These are phyloP conservation scores for Dysidea cf. avara DNA, from an alignment of 37 sponge, comb jelly and placozoan species.

Conservation along the genomic window DNA sequence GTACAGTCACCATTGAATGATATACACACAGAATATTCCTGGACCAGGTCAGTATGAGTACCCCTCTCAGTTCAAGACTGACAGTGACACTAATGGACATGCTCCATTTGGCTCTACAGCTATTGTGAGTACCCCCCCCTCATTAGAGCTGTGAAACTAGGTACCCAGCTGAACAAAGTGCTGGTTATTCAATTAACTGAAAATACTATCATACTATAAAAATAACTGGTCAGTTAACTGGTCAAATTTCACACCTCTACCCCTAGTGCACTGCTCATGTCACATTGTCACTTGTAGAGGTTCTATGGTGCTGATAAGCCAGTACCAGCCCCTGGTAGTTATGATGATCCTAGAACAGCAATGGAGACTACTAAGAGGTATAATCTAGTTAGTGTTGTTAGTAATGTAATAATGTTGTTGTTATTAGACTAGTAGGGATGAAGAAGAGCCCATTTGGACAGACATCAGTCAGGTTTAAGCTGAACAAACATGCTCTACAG, in stretches of 20 bases:
- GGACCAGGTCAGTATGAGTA: slow-evolving; percentile 92
- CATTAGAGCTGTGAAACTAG: too few species aligned
- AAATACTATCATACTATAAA: too few species aligned
- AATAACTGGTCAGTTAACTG: too few species aligned
- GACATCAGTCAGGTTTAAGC: slow-evolving; percentile 82
- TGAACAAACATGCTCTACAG: slow-evolving; percentile 17
- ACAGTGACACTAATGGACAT: not conserved
- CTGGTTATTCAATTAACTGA: too few species aligned
- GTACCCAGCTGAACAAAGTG: too few species aligned
- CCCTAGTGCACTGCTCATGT: not conserved
- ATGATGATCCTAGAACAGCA: slow-evolving; percentile 86
- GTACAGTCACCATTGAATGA: not conserved
- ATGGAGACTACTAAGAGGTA: slow-evolving; percentile 64
- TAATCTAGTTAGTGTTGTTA: not conserved
- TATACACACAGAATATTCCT: slow-evolving; percentile 57
- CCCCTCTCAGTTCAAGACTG: slow-evolving; percentile 57
- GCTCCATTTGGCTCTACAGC: slow-evolving; percentile 85
- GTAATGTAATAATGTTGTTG: not conserved
- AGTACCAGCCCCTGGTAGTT: slow-evolving; percentile 82
- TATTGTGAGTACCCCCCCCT: too few species aligned
- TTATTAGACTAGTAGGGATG: slow-evolving; percentile 50
- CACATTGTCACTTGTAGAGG: slow-evolving; percentile 55
- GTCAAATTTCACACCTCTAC: not conserved
- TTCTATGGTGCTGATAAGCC: slow-evolving; percentile 45
- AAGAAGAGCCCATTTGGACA: slow-evolving; percentile 93